phyloP scores from a whole-genome alignment of 1,140 invertebrate genomes.

The Asobara japonica region DNA sequence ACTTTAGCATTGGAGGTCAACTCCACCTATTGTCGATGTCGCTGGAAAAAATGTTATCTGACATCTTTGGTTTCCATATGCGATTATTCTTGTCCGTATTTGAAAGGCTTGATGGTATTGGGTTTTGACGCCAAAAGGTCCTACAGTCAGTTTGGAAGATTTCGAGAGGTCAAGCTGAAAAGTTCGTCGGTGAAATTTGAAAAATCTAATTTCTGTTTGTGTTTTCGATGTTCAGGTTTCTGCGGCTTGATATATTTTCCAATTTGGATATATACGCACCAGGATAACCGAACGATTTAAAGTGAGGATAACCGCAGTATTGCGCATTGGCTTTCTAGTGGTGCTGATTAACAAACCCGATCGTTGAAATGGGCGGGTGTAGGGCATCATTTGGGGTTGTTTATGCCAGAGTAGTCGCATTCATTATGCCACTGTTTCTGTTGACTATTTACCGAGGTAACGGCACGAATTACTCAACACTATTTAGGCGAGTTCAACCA shows the following conservation, averaged over 20 bases:
- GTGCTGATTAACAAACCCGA: slow-evolving; percentile 7
- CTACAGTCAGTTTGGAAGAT: no score
- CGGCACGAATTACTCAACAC: neutral
- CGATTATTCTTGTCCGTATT: no score
- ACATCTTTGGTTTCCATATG: no score
- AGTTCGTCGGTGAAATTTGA: no score
- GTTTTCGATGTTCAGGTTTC: no score
- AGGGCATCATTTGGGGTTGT: slow-evolving; percentile 10
- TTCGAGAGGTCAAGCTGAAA: no score
- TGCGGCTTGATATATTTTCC: neutral
- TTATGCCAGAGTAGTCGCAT: neutral
- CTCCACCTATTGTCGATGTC: no score
- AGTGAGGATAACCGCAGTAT: neutral
- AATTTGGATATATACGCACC: neutral
- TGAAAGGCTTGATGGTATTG: no score
- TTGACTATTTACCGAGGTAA: neutral
- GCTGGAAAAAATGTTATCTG: no score
- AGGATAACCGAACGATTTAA: neutral
- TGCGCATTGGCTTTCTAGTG: neutral
- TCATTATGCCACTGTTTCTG: neutral
- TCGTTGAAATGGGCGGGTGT: neutral
- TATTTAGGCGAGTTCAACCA: neutral
- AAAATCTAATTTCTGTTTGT: no score
- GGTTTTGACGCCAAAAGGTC: no score
- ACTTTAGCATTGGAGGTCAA: neutral